Percentiles rank a stretch among this genome's conserved stretches.
Conservation (phyloP, 2,113 vertebrate genomes). For the Strix aluco region DNA sequence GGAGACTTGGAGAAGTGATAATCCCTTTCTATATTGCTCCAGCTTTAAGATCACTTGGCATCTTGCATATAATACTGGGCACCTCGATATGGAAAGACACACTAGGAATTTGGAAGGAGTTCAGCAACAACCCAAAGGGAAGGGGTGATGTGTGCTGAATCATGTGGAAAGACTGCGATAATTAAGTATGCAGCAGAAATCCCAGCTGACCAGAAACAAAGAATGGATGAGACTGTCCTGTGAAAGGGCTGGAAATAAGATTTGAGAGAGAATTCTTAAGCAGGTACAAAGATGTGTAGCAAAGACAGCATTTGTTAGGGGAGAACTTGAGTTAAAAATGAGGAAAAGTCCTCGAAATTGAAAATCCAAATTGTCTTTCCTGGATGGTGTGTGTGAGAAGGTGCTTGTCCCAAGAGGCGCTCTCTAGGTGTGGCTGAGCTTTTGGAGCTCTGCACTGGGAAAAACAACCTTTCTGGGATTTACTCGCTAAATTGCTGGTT, state of each 20-base stretch:
- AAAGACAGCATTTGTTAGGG: neutral
- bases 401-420: neutral
- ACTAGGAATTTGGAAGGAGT: constrained; percentile 61
- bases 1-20: constrained; percentile 21
- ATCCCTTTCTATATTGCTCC: constrained; percentile 36
- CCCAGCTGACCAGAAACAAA: constrained; percentile 38
- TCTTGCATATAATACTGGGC: neutral
- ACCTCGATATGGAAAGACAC: constrained; percentile 47
- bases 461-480: neutral
- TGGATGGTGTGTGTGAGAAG: neutral
- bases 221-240: constrained; percentile 4
- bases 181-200: constrained; percentile 53
- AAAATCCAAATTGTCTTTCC: neutral
- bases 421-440: neutral
- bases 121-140: constrained; percentile 23
- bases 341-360: neutral
- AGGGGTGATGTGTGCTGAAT: constrained; percentile 44
- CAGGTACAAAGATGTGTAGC: neutral
- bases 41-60: constrained; percentile 43
- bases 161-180: constrained; percentile 50
- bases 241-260: constrained; percentile 11
- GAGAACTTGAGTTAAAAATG: neutral
- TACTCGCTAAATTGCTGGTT: neutral
- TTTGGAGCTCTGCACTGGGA: neutral
- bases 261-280: constrained; percentile 25